Conservation (phyloP, 2,113 vertebrate species). For the Rattus norvegicus region DNA sequence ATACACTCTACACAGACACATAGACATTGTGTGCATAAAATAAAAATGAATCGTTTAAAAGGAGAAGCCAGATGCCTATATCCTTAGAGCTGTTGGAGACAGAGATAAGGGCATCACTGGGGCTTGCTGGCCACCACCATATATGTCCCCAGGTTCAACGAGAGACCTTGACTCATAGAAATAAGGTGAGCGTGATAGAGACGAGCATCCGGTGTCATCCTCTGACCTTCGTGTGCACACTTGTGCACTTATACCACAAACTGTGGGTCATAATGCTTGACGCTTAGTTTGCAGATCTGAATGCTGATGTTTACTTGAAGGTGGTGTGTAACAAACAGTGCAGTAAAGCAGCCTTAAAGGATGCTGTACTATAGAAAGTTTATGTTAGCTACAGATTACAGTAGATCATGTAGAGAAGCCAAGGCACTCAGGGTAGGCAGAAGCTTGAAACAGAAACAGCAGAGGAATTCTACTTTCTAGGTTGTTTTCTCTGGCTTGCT, state of each 20-base stretch:
- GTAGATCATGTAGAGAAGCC: background rate
- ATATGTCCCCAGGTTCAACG: background rate
- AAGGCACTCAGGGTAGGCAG: background rate
- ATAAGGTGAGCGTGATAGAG: background rate
- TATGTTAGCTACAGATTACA: background rate
- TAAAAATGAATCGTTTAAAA: background rate
- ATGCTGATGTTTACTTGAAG: background rate
- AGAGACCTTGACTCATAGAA: background rate
- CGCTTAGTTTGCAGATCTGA: background rate
- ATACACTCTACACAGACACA: background rate
- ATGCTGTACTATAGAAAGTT: background rate
- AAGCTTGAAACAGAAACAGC: background rate
- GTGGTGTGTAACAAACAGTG: background rate
- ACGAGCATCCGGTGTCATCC: background rate
- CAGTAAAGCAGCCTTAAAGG: background rate
- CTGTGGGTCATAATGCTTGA: background rate
- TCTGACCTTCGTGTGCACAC: background rate
- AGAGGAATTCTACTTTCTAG: background rate
- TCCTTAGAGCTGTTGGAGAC: background rate
- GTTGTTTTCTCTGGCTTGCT: background rate
- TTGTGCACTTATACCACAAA: background rate
- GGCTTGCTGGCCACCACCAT: background rate
- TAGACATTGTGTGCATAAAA: background rate
- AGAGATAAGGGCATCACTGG: background rate
- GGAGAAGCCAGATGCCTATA: background rate